Percentiles rank a stretch among this genome's conserved stretches.
phyloP scores from a whole-genome alignment of 2,113 vertebrate genomes.

The Notothenia coriiceps region DNA sequence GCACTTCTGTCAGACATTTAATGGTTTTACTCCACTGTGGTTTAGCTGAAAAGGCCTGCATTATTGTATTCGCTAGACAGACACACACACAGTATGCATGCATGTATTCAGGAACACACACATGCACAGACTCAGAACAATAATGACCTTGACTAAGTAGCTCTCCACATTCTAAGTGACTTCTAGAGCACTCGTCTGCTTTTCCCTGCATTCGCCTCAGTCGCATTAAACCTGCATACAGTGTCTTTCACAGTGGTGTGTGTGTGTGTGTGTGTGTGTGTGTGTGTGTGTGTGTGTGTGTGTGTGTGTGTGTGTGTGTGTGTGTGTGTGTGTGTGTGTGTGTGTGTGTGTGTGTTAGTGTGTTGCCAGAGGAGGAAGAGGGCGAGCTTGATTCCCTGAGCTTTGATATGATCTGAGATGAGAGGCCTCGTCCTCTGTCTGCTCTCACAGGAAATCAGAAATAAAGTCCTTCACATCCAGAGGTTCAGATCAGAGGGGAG shows the following conservation, averaged over 20 bases:
- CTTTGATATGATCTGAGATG: slow-evolving; percentile 54
- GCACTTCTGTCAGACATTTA: slow-evolving; percentile 71
- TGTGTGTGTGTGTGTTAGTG: neutral
- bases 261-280: slow-evolving; percentile 14
- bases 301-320: too few species aligned
- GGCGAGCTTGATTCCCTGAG: slow-evolving; percentile 29
- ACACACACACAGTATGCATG: slow-evolving; percentile 17
- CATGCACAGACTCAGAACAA: slow-evolving; percentile 46
- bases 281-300: slow-evolving; percentile 19
- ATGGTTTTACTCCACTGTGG: slow-evolving; percentile 69
- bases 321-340: too few species aligned
- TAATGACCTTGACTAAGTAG: slow-evolving; percentile 78
- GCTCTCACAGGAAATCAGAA: slow-evolving; percentile 73
- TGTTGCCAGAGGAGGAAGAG: slow-evolving; percentile 27
- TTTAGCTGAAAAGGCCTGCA: slow-evolving; percentile 61
- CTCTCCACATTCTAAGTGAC: slow-evolving; percentile 70
- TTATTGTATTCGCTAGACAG: slow-evolving; percentile 60
- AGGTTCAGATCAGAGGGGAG: slow-evolving; percentile 57
- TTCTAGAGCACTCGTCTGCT: slow-evolving; percentile 63
- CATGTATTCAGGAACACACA: slow-evolving; percentile 48
- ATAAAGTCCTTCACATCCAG: slow-evolving; percentile 70
- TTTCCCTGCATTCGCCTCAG: slow-evolving; percentile 46
- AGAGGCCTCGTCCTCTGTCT: slow-evolving; percentile 49
- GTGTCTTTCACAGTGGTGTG: slow-evolving; percentile 13
- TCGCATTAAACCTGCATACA: slow-evolving; percentile 23